Evolutionary conservation across 2,797 vertebrate species (phyloP).

Genomic region (Benthosema pterotum): DNA sequence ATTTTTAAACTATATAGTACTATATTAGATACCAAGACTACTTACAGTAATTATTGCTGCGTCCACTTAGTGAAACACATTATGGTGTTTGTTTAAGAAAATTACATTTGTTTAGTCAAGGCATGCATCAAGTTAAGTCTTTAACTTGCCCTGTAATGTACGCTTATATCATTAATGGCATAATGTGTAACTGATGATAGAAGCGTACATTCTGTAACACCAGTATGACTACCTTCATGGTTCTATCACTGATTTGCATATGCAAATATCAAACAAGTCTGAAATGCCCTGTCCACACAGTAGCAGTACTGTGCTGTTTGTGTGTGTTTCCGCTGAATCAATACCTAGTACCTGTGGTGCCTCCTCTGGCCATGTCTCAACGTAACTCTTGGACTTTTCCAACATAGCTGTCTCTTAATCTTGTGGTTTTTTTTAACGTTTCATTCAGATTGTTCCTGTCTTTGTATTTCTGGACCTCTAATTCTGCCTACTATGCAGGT

Average conservation of each 20-base stretch:
- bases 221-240: no score
- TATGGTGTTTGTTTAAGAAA: not conserved
- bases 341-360: slow-evolving; percentile 4
- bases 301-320: no score
- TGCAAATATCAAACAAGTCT: no score
- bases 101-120: not conserved
- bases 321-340: slow-evolving; percentile 15
- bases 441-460: not conserved
- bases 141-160: no score
- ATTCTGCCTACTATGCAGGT: slow-evolving; percentile 40
- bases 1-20: not conserved
- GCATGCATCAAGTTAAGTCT: no score
- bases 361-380: slow-evolving; percentile 25
- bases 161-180: no score
- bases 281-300: no score
- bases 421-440: not conserved
- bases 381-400: not conserved
- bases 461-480: slow-evolving; percentile 11
- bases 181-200: no score
- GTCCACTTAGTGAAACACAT: no score
- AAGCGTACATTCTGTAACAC: no score
- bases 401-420: slow-evolving; percentile 3
- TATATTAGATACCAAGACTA: not conserved
- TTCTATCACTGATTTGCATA: no score
- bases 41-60: slow-evolving; percentile 5